Conservation (phyloP, 2,888 invertebrate genomes). For the Lasioglossum morio region DNA sequence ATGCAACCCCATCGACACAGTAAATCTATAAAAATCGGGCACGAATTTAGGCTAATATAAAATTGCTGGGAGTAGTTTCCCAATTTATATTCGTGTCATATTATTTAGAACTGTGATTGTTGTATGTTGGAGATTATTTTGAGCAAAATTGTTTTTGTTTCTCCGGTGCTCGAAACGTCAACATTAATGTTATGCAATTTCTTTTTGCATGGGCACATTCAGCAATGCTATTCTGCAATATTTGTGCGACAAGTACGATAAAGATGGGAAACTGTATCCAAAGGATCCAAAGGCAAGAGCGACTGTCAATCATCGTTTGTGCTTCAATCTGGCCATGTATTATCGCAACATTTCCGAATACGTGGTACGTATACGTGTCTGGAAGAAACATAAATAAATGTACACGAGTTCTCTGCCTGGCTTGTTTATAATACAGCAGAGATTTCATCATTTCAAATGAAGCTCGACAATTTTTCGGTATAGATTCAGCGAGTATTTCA, state of each 20-base stretch:
- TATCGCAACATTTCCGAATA: constrained; percentile 89
- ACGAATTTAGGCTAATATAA: neutral
- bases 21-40: no score
- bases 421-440: neutral
- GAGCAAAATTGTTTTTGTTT: no score
- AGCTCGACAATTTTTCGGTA: neutral
- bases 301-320: constrained; percentile 91
- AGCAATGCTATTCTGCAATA: constrained; percentile 89
- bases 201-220: constrained; percentile 11
- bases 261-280: constrained; percentile 89
- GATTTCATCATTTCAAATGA: neutral
- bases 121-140: no score
- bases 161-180: neutral
- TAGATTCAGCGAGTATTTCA: neutral
- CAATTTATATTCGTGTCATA: neutral
- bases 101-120: neutral
- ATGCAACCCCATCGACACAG: neutral
- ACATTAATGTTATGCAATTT: neutral
- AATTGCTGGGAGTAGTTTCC: neutral
- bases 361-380: constrained; percentile 86
- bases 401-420: neutral
- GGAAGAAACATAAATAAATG: neutral
- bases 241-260: constrained; percentile 90
- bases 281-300: constrained; percentile 89
- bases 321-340: constrained; percentile 91